Percentiles rank a stretch among this genome's conserved stretches.
These are phyloP conservation scores for Spilarctia lutea DNA, from an alignment of 2,888 invertebrate genomes.

Conservation along the genomic window DNA sequence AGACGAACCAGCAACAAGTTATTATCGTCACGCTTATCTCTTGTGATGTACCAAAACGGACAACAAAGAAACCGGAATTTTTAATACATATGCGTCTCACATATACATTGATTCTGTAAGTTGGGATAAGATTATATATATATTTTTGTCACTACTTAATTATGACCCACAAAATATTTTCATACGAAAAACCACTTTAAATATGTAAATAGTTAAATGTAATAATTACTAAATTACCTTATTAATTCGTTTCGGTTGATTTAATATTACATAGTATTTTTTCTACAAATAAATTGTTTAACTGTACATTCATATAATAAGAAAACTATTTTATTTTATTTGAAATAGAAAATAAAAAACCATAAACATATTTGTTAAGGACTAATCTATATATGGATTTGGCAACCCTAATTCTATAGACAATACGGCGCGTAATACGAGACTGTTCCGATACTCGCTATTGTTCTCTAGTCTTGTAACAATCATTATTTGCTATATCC, in stretches of 20 bases:
- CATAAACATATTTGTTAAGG: not conserved
- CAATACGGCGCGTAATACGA: conserved; percentile 14
- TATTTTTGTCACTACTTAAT: not conserved
- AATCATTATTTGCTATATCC: conserved; percentile 1
- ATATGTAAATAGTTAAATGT: no score
- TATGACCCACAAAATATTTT: not conserved
- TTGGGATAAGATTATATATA: not conserved
- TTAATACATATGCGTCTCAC: not conserved
- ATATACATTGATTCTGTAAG: not conserved
- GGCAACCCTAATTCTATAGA: not conserved
- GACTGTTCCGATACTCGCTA: conserved; percentile 5
- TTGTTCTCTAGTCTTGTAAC: conserved; percentile 11
- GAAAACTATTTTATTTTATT: no score
- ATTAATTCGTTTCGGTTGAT: no score
- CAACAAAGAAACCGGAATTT: conserved; percentile 1
- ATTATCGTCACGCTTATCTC: conserved; percentile 15
- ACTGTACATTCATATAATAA: no score
- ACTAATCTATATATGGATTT: not conserved
- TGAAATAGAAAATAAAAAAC: no score
- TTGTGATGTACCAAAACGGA: conserved; percentile 13
- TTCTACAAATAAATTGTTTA: no score
- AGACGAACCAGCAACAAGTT: conserved; percentile 18
- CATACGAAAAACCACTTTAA: not conserved
- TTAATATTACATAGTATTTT: no score
- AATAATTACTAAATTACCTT: no score